Conservation (phyloP, 1,140 invertebrate genomes). For the Rhyzopertha dominica region DNA sequence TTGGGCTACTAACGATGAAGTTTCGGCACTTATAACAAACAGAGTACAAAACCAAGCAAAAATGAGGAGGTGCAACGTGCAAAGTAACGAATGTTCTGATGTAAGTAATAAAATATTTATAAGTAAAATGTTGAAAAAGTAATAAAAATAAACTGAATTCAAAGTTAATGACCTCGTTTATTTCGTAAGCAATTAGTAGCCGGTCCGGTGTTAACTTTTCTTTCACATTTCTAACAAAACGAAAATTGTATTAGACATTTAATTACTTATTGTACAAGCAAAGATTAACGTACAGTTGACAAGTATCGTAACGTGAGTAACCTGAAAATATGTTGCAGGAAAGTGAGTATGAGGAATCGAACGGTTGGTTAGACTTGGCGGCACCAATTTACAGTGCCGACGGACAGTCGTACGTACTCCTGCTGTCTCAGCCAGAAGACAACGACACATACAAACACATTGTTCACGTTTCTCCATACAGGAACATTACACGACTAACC, state of each 20-base stretch:
- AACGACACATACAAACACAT: slow-evolving; percentile 58
- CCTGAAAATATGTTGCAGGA: slow-evolving; percentile 19
- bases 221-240: too few relatives aligned
- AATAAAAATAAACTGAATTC: not conserved
- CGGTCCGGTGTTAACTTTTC: not conserved
- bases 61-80: slow-evolving; percentile 18
- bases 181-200: not conserved
- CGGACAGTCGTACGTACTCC: slow-evolving; percentile 50
- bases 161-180: not conserved
- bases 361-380: slow-evolving; percentile 64
- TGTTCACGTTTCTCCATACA: slow-evolving; percentile 49
- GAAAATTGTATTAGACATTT: too few relatives aligned
- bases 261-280: too few relatives aligned
- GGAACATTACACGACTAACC: slow-evolving; percentile 50
- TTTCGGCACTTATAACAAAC: slow-evolving; percentile 75
- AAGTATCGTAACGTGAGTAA: not conserved
- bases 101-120: slow-evolving; percentile 12
- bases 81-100: slow-evolving; percentile 24
- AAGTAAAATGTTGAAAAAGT: not conserved
- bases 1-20: slow-evolving; percentile 67
- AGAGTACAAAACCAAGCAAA: slow-evolving; percentile 65
- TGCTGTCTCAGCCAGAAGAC: slow-evolving; percentile 56
- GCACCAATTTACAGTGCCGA: slow-evolving; percentile 53
- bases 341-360: slow-evolving; percentile 40
- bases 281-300: too few relatives aligned